These are phyloP conservation scores for Myiozetetes cayanensis DNA, from an alignment of 2,113 vertebrate genomes.

Conservation along the genomic window DNA sequence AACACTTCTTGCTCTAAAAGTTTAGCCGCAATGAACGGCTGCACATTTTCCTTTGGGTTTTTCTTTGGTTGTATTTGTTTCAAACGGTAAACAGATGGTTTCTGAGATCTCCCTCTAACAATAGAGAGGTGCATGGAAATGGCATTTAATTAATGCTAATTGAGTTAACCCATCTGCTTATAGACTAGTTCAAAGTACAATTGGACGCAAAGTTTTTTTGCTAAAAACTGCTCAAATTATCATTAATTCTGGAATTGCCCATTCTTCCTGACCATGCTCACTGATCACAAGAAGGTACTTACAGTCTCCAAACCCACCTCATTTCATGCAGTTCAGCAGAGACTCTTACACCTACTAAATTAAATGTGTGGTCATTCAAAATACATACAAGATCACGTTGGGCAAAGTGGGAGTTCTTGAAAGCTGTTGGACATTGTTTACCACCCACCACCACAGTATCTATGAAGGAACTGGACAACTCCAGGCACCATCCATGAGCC, in stretches of 20 bases:
- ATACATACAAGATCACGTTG: accelerated
- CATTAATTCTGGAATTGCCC: neutral
- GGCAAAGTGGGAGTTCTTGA: neutral
- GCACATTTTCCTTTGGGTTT: neutral
- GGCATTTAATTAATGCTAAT: neutral
- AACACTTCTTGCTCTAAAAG: neutral
- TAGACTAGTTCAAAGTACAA: neutral
- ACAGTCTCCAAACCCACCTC: neutral
- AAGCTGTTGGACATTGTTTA: neutral
- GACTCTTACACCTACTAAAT: neutral
- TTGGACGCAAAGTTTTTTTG: neutral
- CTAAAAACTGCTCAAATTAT: neutral
- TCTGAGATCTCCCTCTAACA: neutral
- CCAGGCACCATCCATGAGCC: neutral
- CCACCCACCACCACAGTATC: neutral
- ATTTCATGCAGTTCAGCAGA: neutral
- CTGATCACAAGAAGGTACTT: neutral
- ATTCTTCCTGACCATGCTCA: neutral
- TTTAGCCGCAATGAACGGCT: neutral
- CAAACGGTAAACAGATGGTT: neutral
- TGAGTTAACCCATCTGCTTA: neutral
- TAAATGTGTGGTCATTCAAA: neutral
- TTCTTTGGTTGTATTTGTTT: neutral
- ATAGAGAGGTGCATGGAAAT: neutral
- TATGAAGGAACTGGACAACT: neutral